Conservation (phyloP, 2,113 vertebrate species). For the Amazona vittata region DNA sequence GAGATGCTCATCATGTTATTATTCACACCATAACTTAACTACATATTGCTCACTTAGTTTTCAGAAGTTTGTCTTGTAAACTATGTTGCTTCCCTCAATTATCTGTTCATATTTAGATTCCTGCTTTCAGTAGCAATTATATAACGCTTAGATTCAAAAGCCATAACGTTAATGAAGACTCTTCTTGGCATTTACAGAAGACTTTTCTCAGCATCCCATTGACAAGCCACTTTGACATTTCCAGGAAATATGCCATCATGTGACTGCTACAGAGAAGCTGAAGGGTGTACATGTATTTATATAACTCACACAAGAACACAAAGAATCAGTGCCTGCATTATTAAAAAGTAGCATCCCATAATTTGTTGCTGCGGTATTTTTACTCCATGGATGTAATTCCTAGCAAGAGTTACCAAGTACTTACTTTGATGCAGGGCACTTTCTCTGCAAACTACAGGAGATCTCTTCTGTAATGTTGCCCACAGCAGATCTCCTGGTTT, state of each 20-base stretch:
- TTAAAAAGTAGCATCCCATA: neutral
- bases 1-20: neutral
- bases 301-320: neutral
- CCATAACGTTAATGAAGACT: neutral
- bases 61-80: neutral
- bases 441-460: neutral
- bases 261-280: neutral
- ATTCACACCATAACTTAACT: neutral
- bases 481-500: neutral
- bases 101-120: neutral
- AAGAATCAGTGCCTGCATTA: neutral
- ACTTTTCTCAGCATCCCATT: neutral
- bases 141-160: neutral
- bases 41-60: neutral
- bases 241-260: neutral
- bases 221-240: neutral
- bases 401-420: neutral
- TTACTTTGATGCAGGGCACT: neutral
- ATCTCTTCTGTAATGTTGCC: neutral
- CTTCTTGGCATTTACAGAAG: neutral
- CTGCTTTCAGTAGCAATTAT: neutral
- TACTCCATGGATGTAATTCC: neutral
- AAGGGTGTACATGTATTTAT: neutral
- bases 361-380: neutral
- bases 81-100: neutral